Evolutionary conservation across 2,797 vertebrate species (phyloP).

Genomic region (Pyrocephalus nanus): DNA sequence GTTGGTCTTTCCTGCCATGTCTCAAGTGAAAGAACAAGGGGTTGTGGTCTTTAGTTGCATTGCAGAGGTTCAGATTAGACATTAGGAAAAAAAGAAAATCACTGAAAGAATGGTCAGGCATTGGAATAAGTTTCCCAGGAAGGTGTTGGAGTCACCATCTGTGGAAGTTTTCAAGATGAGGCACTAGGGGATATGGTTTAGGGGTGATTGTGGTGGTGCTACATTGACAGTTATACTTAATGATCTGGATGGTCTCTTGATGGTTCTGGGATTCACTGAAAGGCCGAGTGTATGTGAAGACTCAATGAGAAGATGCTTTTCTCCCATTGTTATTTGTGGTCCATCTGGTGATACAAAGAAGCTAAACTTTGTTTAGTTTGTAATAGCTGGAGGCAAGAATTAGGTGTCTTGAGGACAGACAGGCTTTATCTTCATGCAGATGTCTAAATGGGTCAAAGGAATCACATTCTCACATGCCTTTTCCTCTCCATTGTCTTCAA

Average conservation of each 20-base stretch:
- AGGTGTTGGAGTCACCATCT: background rate
- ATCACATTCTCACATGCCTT: background rate
- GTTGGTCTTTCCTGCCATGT: background rate
- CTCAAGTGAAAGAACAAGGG: background rate
- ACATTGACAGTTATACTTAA: background rate
- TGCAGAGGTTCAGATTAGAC: background rate
- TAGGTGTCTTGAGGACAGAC: background rate
- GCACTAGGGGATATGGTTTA: rapidly evolving
- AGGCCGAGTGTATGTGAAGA: background rate
- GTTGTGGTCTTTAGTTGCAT: background rate
- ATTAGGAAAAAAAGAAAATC: too few species aligned
- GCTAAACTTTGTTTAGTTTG: background rate
- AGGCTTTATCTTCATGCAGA: background rate
- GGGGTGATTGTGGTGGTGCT: background rate
- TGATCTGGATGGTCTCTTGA: background rate
- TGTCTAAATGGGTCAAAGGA: background rate
- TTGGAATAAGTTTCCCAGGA: background rate
- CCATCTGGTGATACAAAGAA: background rate
- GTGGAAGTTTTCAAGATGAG: background rate
- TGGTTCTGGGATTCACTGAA: background rate
- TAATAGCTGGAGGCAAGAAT: background rate
- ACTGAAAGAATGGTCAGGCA: rapidly evolving
- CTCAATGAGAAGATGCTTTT: background rate
- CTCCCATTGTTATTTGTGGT: background rate
- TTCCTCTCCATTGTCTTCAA: background rate